These are phyloP conservation scores for Drosophila longiperda DNA, from an alignment of 2,888 invertebrate genomes.

Conservation along the genomic window DNA sequence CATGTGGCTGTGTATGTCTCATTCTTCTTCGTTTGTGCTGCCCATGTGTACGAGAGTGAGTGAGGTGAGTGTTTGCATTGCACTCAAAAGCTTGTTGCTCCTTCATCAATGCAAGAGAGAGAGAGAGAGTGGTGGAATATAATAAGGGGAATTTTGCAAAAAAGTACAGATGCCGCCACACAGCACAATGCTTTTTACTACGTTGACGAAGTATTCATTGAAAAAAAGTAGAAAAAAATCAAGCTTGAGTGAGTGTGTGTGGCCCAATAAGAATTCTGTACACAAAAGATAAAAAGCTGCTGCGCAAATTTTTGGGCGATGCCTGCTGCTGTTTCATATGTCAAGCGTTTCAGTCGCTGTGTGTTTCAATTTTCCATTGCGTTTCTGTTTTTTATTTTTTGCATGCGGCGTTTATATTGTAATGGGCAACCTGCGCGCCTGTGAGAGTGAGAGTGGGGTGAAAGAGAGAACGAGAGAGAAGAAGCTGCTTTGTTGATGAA, in stretches of 20 bases:
- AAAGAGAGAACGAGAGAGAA: constrained; percentile 2
- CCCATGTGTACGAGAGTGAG: constrained; percentile 18
- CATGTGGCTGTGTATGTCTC: constrained; percentile 6
- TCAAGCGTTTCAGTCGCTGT: constrained; percentile 41
- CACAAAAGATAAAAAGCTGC: constrained; percentile 68
- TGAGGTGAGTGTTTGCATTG: constrained; percentile 54
- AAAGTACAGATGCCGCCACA: constrained; percentile 80
- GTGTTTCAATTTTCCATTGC: constrained; percentile 54
- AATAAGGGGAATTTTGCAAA: constrained; percentile 61
- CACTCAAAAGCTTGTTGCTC: constrained; percentile 79
- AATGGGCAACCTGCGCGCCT: constrained; percentile 66
- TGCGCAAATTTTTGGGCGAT: constrained; percentile 81
- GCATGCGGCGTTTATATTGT: constrained; percentile 64
- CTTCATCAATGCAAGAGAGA: constrained; percentile 30
- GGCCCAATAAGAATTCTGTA: constrained; percentile 51
- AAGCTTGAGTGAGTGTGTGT: constrained; percentile 7
- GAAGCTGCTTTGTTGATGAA: constrained; percentile 61
- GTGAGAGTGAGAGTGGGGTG: constrained; percentile 53
- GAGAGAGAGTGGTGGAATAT: constrained; percentile 37
- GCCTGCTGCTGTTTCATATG: constrained; percentile 66
- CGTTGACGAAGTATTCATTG: constrained; percentile 72
- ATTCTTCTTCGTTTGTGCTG: constrained; percentile 19
- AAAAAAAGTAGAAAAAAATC: constrained; percentile 42
- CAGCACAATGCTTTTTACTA: constrained; percentile 61
- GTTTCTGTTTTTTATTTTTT: constrained; percentile 36